These are phyloP conservation scores for Naja naja DNA, from an alignment of 2,113 vertebrate species.

Conservation along the genomic window DNA sequence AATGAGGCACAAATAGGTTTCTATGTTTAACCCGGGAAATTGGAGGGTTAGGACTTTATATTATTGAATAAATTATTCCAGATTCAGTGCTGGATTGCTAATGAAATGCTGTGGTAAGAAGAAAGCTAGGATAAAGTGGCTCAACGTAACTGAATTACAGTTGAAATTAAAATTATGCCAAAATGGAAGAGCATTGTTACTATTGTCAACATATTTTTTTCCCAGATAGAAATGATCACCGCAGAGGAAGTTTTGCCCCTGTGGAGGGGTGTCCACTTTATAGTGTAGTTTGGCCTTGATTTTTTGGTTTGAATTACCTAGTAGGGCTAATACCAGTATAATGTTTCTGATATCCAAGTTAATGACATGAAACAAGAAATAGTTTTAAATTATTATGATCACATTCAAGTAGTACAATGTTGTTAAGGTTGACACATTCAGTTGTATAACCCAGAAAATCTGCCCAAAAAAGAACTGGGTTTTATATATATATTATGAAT, in stretches of 20 bases:
- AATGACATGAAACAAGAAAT: neutral
- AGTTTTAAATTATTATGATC: neutral
- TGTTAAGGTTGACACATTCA: too few relatives aligned
- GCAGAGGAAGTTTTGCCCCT: neutral
- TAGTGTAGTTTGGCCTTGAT: neutral
- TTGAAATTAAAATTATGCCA: neutral
- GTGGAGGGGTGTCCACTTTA: too few relatives aligned
- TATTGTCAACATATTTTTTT: too few relatives aligned
- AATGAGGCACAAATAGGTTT: neutral
- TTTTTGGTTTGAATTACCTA: neutral
- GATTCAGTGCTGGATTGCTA: neutral
- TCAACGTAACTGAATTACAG: neutral
- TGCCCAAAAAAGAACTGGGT: too few relatives aligned
- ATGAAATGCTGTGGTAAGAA: neutral
- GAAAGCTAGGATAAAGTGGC: neutral
- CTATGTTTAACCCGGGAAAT: neutral
- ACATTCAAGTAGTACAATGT: neutral
- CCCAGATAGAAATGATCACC: neutral
- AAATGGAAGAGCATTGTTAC: neutral
- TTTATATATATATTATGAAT: too few relatives aligned
- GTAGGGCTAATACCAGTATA: neutral
- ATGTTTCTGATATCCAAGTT: neutral
- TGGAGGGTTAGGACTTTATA: neutral
- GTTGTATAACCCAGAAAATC: too few relatives aligned
- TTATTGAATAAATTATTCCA: neutral